Evolutionary conservation across 1,140 invertebrate species (phyloP).

Genomic region (Aricia agestis): DNA sequence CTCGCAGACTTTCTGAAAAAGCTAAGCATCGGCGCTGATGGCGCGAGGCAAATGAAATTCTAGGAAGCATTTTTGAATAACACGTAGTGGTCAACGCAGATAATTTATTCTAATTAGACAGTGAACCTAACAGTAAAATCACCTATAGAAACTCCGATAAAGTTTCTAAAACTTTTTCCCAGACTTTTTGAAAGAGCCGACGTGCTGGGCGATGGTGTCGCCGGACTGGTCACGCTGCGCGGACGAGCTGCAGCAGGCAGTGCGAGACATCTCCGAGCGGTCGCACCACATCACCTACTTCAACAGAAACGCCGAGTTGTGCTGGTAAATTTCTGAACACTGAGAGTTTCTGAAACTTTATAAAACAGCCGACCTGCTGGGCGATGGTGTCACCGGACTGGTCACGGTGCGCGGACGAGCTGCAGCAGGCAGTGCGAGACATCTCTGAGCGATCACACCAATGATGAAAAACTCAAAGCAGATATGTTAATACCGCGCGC

Average conservation of each 20-base stretch:
- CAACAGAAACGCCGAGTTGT: slow-evolving; percentile 55
- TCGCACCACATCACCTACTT: slow-evolving; percentile 55
- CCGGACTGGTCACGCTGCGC: slow-evolving; percentile 59
- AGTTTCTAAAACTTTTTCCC: background rate
- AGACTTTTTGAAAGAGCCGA: slow-evolving; percentile 61
- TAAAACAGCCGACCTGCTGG: slow-evolving; percentile 54
- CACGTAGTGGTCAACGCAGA: too few species aligned
- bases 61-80: too few species aligned
- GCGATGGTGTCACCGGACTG: slow-evolving; percentile 53
- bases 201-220: slow-evolving; percentile 54
- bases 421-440: slow-evolving; percentile 50
- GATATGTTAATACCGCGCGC: too few species aligned
- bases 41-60: too few species aligned
- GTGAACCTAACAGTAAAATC: too few species aligned
- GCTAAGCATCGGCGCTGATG: too few species aligned
- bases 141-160: too few species aligned
- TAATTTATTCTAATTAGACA: too few species aligned
- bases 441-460: slow-evolving; percentile 52
- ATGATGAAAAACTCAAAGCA: too few species aligned
- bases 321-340: slow-evolving; percentile 44
- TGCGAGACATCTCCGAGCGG: slow-evolving; percentile 51
- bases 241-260: slow-evolving; percentile 52
- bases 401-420: slow-evolving; percentile 55
- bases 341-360: background rate
- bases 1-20: slow-evolving; percentile 62